Base-by-base conservation (phyloP, 2,797 vertebrate genomes). In the Enteromius trimaculatus region DNA sequence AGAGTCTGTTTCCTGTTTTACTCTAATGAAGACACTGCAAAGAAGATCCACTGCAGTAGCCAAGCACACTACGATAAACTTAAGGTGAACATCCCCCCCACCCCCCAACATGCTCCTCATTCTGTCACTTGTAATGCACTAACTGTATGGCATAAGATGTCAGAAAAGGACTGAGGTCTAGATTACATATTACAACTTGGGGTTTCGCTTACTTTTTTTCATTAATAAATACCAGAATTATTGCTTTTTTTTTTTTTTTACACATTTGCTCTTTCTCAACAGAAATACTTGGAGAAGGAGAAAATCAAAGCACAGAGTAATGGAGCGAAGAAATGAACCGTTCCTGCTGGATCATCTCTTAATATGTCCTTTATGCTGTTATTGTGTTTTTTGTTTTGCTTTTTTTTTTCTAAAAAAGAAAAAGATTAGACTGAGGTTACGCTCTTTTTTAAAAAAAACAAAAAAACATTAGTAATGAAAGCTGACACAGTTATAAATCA, bases 1-100 rank as follows among this genome's bases (percentile, higher is more conserved):
- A 95, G 97, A 88, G 94, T 99, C 89, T 99, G 98, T 89, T 97
- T 96, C 91, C 95, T 99, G 88, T 99, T 99, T 90, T 99, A 98
- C 93, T 97, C 97, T 88, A 98, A 97, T 88, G 97, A 98, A 90
- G 97, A 98, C 77, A 95, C 94, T 77, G 98, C 97, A 68, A 99
- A 97, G 94, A 97, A 96, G 87, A 95, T 93, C 13, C 98, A 99
- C 94, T 99, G 98, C 94, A 97, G 97, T 94, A 99, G 96, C 93
- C 94, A 95, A 91, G 85, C 92, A 81, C 98, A 99, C 93, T 98
- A 98, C 88, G 95, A 98, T 90, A 98, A 98, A 92, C 95, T 99
- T 84, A 97, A 98, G 97, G 98, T 98, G 23, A 78, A 8, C 1
- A 1, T 1, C 37, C 6, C 9, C 6, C 16, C n/a, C 0, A 26